Evolutionary conservation across 1,140 invertebrate genomes (phyloP).

Genomic region (Chrysopa pallens): DNA sequence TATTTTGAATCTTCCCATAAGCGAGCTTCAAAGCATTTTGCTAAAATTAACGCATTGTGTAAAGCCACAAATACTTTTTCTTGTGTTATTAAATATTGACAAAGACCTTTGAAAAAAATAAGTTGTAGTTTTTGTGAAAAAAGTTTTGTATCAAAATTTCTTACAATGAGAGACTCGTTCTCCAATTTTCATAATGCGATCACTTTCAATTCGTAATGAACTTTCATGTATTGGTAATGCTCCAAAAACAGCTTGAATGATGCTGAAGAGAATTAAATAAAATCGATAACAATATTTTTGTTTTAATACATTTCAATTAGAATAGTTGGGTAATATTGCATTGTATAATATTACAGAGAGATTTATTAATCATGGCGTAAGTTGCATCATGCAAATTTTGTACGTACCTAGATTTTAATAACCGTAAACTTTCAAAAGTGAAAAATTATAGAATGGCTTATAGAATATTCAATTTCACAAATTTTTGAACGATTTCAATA

Average conservation of each 20-base stretch:
- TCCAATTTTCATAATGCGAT: slow-evolving; percentile 45
- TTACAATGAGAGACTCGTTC: slow-evolving; percentile 50
- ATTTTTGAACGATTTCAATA: too few relatives aligned
- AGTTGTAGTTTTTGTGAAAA: slow-evolving; percentile 1
- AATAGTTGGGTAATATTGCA: too few relatives aligned
- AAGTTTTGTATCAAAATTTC: slow-evolving; percentile 7
- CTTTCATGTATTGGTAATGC: slow-evolving; percentile 46
- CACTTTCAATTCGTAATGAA: slow-evolving; percentile 46
- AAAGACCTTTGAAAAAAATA: slow-evolving; percentile 19
- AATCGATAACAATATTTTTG: slow-evolving; percentile 4
- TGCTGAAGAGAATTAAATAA: slow-evolving; percentile 26
- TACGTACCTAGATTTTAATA: too few relatives aligned
- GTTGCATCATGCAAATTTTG: too few relatives aligned
- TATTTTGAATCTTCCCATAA: slow-evolving; percentile 59
- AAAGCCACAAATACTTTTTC: slow-evolving; percentile 25
- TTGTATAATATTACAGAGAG: too few relatives aligned
- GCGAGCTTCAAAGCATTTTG: slow-evolving; percentile 43
- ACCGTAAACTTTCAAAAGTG: too few relatives aligned
- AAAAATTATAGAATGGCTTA: too few relatives aligned
- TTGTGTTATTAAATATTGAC: slow-evolving; percentile 18
- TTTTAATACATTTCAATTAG: too few relatives aligned
- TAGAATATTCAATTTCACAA: too few relatives aligned
- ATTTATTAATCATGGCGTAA: too few relatives aligned
- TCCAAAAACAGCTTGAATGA: slow-evolving; percentile 56
- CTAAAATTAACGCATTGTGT: slow-evolving; percentile 37